A percentile compares a stretch with the other conserved stretches of the same genome.
Conservation (phyloP, 2,888 invertebrate genomes). For the Pollenia labialis region DNA sequence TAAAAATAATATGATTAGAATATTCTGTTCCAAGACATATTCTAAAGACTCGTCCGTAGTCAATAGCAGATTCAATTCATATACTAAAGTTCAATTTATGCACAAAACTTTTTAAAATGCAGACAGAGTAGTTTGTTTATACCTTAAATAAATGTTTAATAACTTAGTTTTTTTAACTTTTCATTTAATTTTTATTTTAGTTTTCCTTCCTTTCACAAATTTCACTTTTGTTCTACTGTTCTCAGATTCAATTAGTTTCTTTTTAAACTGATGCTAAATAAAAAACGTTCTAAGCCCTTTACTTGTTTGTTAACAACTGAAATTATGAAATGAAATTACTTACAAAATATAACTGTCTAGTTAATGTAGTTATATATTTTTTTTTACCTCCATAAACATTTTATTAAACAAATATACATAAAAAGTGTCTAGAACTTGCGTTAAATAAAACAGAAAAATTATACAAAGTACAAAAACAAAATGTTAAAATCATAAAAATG, state of each 20-base stretch:
- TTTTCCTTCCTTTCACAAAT: constrained; percentile 1
- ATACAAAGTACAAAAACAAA: constrained; percentile 16
- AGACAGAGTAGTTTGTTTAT: too few relatives aligned
- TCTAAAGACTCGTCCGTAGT: too few relatives aligned
- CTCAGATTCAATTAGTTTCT: background rate
- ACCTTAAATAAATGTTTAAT: too few relatives aligned
- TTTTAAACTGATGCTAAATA: background rate
- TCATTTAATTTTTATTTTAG: background rate
- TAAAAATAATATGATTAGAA: too few relatives aligned
- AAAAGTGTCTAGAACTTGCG: constrained; percentile 54
- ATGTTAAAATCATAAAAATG: constrained; percentile 35
- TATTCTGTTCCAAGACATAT: too few relatives aligned
- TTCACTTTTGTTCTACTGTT: background rate
- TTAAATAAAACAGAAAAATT: constrained; percentile 12
- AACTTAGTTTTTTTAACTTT: too few relatives aligned
- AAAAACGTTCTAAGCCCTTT: constrained; percentile 63
- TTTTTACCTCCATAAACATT: constrained; percentile 6
- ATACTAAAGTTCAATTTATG: too few relatives aligned
- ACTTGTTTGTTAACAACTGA: constrained; percentile 61
- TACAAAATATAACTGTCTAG: constrained; percentile 27
- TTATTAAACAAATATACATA: constrained; percentile 31
- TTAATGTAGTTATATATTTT: constrained; percentile 10
- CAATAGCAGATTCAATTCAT: too few relatives aligned
- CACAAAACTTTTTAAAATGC: too few relatives aligned
- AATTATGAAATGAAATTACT: constrained; percentile 35